phyloP scores from a whole-genome alignment of 2,888 invertebrate species.

The Zaprionus lineosus region DNA sequence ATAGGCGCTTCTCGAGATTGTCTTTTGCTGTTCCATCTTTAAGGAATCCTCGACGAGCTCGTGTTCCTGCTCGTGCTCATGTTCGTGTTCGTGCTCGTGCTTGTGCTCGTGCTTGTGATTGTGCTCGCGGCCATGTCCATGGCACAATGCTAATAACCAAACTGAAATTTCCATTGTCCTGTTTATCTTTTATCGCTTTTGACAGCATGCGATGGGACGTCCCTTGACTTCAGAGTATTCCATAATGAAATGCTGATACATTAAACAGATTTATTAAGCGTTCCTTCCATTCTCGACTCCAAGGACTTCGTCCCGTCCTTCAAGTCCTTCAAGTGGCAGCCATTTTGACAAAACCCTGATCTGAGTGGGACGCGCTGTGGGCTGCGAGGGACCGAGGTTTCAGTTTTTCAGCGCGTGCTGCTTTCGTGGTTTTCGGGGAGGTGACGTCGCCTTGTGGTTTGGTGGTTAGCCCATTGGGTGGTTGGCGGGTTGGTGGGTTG shows the following conservation, averaged over 20 bases:
- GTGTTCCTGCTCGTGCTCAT: too few relatives aligned
- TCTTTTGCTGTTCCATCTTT: too few relatives aligned
- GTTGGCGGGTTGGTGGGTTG: neutral
- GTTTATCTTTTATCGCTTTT: constrained; percentile 49
- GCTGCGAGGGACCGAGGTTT: constrained; percentile 15
- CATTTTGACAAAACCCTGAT: constrained; percentile 9
- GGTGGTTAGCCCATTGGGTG: constrained; percentile 11
- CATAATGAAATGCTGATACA: constrained; percentile 67
- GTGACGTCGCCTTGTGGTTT: constrained; percentile 48
- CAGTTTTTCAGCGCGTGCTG: constrained; percentile 51
- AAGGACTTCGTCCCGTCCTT: neutral
- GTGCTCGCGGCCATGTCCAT: neutral
- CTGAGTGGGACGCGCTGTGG: constrained; percentile 3
- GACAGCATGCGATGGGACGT: constrained; percentile 34
- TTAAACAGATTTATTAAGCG: constrained; percentile 75
- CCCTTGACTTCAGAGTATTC: constrained; percentile 29
- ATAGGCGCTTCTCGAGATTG: too few relatives aligned
- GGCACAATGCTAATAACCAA: constrained; percentile 54
- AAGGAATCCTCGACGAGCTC: too few relatives aligned
- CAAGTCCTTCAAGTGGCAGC: neutral
- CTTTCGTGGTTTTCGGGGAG: constrained; percentile 35
- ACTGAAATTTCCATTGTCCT: constrained; percentile 30
- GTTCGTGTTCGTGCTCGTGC: too few relatives aligned
- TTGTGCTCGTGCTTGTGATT: too few relatives aligned
- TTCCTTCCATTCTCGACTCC: constrained; percentile 23